Base-by-base conservation (phyloP, 2,888 invertebrate genomes). In the Byasa hedistus region DNA sequence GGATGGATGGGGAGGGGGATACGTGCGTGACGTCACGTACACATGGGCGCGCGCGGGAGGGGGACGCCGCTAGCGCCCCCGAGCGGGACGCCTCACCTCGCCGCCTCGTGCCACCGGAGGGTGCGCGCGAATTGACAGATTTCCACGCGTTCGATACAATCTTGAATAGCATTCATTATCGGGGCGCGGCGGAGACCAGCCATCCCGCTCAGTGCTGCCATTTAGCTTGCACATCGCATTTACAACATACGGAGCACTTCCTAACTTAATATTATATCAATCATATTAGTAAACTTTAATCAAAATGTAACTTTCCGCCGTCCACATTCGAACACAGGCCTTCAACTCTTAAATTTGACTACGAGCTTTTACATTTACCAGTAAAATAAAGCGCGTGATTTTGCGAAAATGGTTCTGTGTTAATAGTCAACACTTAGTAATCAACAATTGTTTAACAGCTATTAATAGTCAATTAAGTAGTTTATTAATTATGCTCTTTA, bases 81-180 rank as follows among this genome's bases (percentile, higher is more conserved):
- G 75, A 75, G 74, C 75, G 83, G 77, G 87, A 85, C 75, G 73
- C 75, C 70, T 71, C 72, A n/a, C n/a, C n/a, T n/a, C n/a, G 71
- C 64, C 55, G 24, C 52, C 62, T 52, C 74, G 61, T 76, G 72
- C 70, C 73, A 71, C 76, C 74, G 77, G 76, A 81, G 84, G 83
- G 85, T 78, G 86, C 85, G 82, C 85, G 83, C 85, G 83, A 85
- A 84, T 84, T 86, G 83, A 86, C 86, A 86, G 85, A 84, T 85
- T 83, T 85, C 82, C 81, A 80, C 84, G 79, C 88, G 87, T 83
- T 88, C 87, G 85, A 89, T 89, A 88, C 86, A 79, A 87, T 87
- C 87, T 87, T 80, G 84, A 83, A 85, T 84, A 79, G 82, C 81
- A 85, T 85, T 87, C 81, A 85, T 85, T 87, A 86, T 81, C 79